These are phyloP conservation scores for Pitta sordida DNA, from an alignment of 2,113 vertebrate genomes.

Conservation along the genomic window DNA sequence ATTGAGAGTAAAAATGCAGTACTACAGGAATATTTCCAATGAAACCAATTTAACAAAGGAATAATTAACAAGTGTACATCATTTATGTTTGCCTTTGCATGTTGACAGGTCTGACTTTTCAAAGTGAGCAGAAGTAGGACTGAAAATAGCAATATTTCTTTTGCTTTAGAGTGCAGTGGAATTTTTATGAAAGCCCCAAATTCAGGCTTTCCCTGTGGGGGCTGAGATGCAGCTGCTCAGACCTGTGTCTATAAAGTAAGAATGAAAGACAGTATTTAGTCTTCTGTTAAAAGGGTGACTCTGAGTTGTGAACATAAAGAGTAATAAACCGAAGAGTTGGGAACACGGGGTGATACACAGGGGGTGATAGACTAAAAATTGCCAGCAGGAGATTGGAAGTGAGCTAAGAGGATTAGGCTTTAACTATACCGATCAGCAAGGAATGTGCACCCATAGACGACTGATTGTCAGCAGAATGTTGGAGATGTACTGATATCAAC, in stretches of 20 bases:
- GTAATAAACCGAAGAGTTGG: no score
- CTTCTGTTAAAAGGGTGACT: background rate
- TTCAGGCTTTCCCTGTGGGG: background rate
- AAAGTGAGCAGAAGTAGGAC: background rate
- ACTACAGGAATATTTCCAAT: background rate
- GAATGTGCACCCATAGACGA: no score
- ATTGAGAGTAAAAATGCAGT: background rate
- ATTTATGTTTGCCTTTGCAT: background rate
- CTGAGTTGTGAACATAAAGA: no score
- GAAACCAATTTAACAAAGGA: background rate
- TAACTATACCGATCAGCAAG: no score
- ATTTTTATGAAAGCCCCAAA: background rate
- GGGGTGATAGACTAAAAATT: no score
- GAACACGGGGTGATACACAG: no score
- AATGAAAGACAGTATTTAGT: background rate
- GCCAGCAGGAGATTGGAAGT: no score
- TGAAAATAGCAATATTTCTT: background rate
- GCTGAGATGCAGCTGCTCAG: background rate
- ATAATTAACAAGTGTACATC: background rate
- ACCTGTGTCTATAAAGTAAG: background rate
- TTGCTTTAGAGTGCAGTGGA: background rate
- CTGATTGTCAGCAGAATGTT: no score
- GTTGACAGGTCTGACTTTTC: background rate
- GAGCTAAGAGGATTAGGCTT: no score
- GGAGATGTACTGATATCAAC: no score